Percentiles rank a stretch among this genome's conserved stretches.
Conservation (phyloP, 2,113 vertebrate genomes). For the Bagarius yarrelli region DNA sequence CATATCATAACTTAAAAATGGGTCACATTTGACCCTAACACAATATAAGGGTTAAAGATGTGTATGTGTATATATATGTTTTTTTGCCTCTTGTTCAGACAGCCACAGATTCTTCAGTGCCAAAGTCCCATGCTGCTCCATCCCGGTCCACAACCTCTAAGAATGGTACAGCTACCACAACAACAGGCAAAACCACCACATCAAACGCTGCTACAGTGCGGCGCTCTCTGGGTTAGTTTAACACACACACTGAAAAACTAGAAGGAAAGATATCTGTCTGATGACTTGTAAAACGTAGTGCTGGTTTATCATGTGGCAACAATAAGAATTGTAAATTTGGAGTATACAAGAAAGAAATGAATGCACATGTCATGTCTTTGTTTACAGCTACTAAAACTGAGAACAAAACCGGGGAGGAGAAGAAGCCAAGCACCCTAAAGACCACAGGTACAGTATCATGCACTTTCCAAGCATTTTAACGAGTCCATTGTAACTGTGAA, state of each 20-base stretch:
- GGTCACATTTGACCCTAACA: too few relatives aligned
- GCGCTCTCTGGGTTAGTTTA: slow-evolving; percentile 72
- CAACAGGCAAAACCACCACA: slow-evolving; percentile 61
- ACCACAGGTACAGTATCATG: slow-evolving; percentile 76
- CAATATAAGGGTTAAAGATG: too few relatives aligned
- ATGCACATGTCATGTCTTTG: not conserved
- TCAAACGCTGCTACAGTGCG: slow-evolving; percentile 62
- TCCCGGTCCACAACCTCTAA: slow-evolving; percentile 64
- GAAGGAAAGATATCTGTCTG: not conserved
- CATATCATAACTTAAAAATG: too few relatives aligned
- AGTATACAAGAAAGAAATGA: not conserved
- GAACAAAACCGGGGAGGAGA: slow-evolving; percentile 75
- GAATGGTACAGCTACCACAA: slow-evolving; percentile 55
- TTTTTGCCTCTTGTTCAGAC: slow-evolving; percentile 49
- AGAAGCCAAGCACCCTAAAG: slow-evolving; percentile 75
- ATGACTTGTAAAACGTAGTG: not conserved
- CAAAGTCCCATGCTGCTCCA: slow-evolving; percentile 59
- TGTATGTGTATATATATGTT: too few relatives aligned
- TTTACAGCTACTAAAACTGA: slow-evolving; percentile 82
- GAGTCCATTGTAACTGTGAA: not conserved
- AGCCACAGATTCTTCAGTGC: slow-evolving; percentile 69
- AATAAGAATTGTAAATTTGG: not conserved
- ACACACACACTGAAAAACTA: not conserved
- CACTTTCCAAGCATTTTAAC: not conserved
- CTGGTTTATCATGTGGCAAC: not conserved